phyloP scores from a whole-genome alignment of 2,888 invertebrate genomes.

The Nowickia ferox region DNA sequence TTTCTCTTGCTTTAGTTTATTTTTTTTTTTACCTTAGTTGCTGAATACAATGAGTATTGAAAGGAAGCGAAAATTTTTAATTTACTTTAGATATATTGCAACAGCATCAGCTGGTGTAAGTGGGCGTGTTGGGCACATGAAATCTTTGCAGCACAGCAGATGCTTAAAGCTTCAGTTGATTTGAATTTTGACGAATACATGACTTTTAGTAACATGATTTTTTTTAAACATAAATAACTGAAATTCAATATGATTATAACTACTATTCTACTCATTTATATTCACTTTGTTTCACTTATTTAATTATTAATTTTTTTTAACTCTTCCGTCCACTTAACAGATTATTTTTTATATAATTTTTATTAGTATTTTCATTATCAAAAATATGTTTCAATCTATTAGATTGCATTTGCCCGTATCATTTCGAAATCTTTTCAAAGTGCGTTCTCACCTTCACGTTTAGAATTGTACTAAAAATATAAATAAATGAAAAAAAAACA shows the following conservation, averaged over 20 bases:
- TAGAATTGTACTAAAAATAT: constrained; percentile 62
- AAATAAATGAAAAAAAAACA: constrained; percentile 28
- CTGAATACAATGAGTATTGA: not conserved
- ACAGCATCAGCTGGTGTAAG: not conserved
- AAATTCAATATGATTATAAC: no score
- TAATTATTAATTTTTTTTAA: not conserved
- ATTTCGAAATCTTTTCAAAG: constrained; percentile 31
- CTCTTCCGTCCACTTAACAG: constrained; percentile 48
- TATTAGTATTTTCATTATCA: not conserved
- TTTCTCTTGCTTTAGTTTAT: not conserved
- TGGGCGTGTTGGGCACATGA: not conserved
- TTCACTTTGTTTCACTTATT: constrained; percentile 25
- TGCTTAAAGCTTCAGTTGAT: not conserved
- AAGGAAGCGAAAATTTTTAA: constrained; percentile 14
- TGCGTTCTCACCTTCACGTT: constrained; percentile 61
- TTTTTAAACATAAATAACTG: not conserved
- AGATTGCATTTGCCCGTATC: not conserved
- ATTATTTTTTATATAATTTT: not conserved
- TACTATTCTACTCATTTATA: no score
- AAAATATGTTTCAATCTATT: constrained; percentile 9
- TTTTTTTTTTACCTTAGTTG: not conserved
- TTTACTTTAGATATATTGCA: constrained; percentile 5
- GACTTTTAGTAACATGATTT: constrained; percentile 8
- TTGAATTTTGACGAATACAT: not conserved
- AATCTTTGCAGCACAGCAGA: constrained; percentile 15